Evolutionary conservation across 2,888 invertebrate species (phyloP).

Genomic region (Pristionchus japonicus): DNA sequence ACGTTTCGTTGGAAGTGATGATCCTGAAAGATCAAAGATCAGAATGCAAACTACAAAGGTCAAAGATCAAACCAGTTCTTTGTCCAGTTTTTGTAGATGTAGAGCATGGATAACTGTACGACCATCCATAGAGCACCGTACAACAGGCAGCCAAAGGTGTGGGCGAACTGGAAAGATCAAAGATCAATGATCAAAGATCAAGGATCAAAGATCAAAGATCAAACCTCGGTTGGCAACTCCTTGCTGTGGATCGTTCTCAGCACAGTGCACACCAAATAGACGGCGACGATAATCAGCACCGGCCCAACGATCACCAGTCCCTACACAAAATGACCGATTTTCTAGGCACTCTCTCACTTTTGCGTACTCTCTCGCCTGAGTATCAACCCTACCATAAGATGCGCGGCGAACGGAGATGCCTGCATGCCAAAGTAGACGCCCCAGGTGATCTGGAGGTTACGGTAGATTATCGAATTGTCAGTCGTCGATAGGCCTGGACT

Average conservation of each 20-base stretch:
- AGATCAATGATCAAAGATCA: too few species aligned
- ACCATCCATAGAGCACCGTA: too few species aligned
- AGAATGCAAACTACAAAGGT: neutral
- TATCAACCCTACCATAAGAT: neutral
- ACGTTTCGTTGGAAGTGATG: neutral
- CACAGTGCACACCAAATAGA: neutral
- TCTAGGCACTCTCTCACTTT: too few species aligned
- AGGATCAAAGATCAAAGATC: too few species aligned
- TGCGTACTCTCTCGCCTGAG: too few species aligned
- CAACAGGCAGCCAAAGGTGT: too few species aligned
- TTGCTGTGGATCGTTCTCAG: neutral
- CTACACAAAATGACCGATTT: neutral
- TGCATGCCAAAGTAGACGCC: neutral
- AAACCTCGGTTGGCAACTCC: neutral
- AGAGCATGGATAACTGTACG: too few species aligned
- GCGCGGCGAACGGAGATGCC: neutral
- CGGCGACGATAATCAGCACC: neutral
- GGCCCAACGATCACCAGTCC: neutral
- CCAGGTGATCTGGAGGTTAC: neutral
- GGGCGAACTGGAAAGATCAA: too few species aligned
- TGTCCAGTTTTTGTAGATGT: too few species aligned
- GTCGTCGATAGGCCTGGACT: neutral
- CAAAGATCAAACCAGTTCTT: too few species aligned
- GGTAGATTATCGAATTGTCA: neutral
- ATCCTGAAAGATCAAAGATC: neutral